A percentile compares a stretch with the other conserved stretches of the same genome.
Evolutionary conservation across 2,113 vertebrate genomes (phyloP).

Genomic region (Empidonax traillii): DNA sequence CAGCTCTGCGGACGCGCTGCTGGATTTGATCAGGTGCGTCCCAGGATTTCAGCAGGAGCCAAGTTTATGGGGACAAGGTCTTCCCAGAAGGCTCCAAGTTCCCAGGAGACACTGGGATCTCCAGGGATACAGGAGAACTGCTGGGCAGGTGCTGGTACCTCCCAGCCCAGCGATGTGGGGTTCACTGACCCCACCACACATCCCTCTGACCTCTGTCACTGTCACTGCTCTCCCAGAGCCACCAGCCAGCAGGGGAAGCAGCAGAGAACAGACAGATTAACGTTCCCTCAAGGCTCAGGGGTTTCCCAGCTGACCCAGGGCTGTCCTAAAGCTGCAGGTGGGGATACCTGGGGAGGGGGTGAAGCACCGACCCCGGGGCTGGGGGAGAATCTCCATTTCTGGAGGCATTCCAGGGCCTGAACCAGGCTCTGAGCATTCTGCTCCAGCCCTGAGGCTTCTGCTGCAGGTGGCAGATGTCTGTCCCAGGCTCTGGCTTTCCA

Average conservation of each 20-base stretch:
- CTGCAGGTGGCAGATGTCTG: neutral
- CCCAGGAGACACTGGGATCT: neutral
- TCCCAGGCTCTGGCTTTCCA: neutral
- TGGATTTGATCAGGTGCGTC: slow-evolving; percentile 85
- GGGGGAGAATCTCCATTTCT: neutral
- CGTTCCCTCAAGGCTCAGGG: neutral
- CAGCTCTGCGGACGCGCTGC: slow-evolving; percentile 86
- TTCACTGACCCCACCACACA: fast-evolving
- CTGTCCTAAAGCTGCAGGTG: neutral
- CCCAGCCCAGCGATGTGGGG: fast-evolving
- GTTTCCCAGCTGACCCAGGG: neutral
- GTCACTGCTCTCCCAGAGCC: neutral
- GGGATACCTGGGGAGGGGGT: neutral
- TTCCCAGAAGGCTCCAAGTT: neutral
- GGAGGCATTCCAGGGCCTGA: neutral
- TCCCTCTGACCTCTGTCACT: neutral
- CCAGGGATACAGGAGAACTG: fast-evolving
- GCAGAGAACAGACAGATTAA: neutral
- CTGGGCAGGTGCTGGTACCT: neutral
- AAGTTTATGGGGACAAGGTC: neutral
- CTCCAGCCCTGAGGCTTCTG: neutral
- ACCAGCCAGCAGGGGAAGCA: neutral
- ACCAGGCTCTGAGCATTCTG: neutral
- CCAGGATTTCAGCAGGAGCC: neutral
- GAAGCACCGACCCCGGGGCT: neutral